Base-by-base conservation (phyloP, 2,888 invertebrate species). In the Strigamia maritima region DNA sequence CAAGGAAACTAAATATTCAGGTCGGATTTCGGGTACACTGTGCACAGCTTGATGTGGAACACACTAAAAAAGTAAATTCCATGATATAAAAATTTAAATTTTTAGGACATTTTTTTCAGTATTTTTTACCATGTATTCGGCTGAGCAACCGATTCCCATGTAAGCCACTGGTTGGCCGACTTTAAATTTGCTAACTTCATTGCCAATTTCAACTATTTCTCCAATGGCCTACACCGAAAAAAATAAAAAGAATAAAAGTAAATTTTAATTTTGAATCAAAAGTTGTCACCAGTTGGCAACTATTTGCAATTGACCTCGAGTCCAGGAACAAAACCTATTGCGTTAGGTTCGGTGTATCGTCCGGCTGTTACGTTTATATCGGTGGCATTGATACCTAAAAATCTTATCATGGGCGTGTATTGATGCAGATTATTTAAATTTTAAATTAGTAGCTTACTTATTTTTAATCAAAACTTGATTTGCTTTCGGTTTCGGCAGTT, bases 401-500 rank as follows among this genome's bases (percentile, higher is more conserved):
- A 75, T 31, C 75, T 74, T 82, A 81, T 19, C 49, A 22, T 54
- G 22, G 2, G 2, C 19, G 19, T 19, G 2, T 19, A n/a, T n/a
- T n/a, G n/a, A n/a, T 54, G 22, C 2, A 31, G 31, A 31, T 4
- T 31, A 31, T 31, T 31, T 4, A 54, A n/a, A 4, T 2, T 2
- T 19, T 7, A 19, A n/a, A 22, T 3, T 19, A 7, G 3, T 3
- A 24, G 10, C 19, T 80, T 77, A 85, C 84, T 83, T 85, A 81
- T 84, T 85, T 81, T 83, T 84, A 7, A 86, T 81, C 3, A 85
- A 81, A 22, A 85, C 81, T 80, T 85, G 83, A 24, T 83, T 83
- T 3, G 83, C 81, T 12, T 83, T 83, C 2, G 85, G 85, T 40
- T 80, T 60, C 22, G 83, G 83, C 8, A 84, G 81, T 3, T 83